Evolutionary conservation across 1,140 invertebrate genomes (phyloP), one percentile per base, ranked within the genome.

Genomic region (Lineus longissimus): DNA sequence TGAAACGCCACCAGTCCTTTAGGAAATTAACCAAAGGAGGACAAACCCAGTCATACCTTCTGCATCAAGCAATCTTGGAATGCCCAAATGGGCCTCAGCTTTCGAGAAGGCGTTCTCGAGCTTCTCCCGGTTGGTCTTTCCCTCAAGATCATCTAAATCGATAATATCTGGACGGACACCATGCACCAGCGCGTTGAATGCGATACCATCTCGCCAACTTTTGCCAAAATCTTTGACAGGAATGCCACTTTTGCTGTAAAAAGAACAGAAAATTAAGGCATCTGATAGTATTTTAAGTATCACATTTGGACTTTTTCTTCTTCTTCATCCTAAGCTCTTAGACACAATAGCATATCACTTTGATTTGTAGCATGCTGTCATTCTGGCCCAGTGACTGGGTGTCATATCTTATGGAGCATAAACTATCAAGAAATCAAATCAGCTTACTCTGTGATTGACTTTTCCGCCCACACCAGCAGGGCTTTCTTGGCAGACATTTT

Each of bases 151-250:
- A 73, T 85, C 74, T 93, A 86, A 75, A 79, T 95, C 95, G 29
- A 98, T 90, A 55, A 98, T 81, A 77, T 95, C 93, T 25, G 93
- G 93, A 75, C 92, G 91, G 70, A 98, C 96, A 17, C 92, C 90
- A 82, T 98, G 93, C 56, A 99, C 93, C 56, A 99, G 90, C 1
- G 94, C 94, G 29, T 97, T 86, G 85, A 99, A 98, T 17, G 95
- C 95, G 71, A 93, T 86, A 63, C 97, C 97, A 82, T 98, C 95
- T 71, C 95, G 86, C 97, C 97, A 99, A 78, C 93, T 94, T 67
- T 90, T 87, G 30, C 95, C 95, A 83, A 99, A 98, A 83, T 99
- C 94, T 80, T 87, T 90, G 2, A 98, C 90, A 82, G 91, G 85
- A 56, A 97, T 88, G 64, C 91, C 92, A 74, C 88, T 88, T 74